phyloP scores from a whole-genome alignment of 1,140 invertebrate species.

The silkworm (Bombyx mori) region ASM3026992v2 NC_085110.1:11621501-11622000 shows the following conservation, averaged over 20 bases:
- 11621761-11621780: slow-evolving; percentile 69
- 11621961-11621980: too few species aligned
- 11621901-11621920: slow-evolving; percentile 25
- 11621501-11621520: too few species aligned
- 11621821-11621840: slow-evolving; percentile 72
- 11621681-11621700: slow-evolving; percentile 61
- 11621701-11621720: slow-evolving; percentile 69
- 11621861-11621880: slow-evolving; percentile 66
- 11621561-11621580: too few species aligned
- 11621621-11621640: too few species aligned
- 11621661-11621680: slow-evolving; percentile 62
- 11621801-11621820: slow-evolving; percentile 62
- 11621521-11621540: too few species aligned
- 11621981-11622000: slow-evolving; percentile 24
- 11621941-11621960: too few species aligned
- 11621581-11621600: too few species aligned
- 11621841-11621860: slow-evolving; percentile 71
- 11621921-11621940: too few species aligned
- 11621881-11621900: slow-evolving; percentile 57
- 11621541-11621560: too few species aligned
- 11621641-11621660: slow-evolving; percentile 53
- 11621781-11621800: slow-evolving; percentile 62
- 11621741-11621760: slow-evolving; percentile 62
- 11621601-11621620: too few species aligned
- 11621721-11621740: slow-evolving; percentile 67